Base-by-base conservation (phyloP, 2,113 vertebrate genomes). In the Pelusios castaneus region DNA sequence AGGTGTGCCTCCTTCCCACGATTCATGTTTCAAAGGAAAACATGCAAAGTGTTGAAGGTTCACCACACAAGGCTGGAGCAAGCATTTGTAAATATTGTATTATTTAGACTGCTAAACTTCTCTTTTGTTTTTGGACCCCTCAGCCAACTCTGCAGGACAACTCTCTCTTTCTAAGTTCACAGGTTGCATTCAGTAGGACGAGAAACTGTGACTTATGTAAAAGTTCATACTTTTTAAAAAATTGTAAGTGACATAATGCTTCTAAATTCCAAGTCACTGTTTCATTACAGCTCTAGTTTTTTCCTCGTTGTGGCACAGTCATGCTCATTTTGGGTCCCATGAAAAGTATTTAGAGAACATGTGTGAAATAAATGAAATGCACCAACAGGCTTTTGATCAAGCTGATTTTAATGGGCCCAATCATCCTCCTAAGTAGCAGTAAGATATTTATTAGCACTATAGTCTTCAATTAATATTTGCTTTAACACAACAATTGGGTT, bases 321-420 rank as follows among this genome's bases (percentile, higher is more conserved):
- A 45, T 85, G 63, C 60, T 89, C 52, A 31, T 94, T 60, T 63
- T 10, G 90, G 80, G 80, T 87, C 89, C 92, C 89, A n/a, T 52
- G 79, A 93, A 91, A 93, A 58, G 45, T 80, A 95, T 94, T 89
- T 67, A 82, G 84, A 79, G 73, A 94, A 95, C 76, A 95, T 49
- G 88, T 80, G 85, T 87, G 84, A 90, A 96, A 96, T 93, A 63
- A 97, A 96, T 93, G 81, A 96, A 93, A 92, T 63, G 31, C 60
- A 94, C 70, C 34, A 34, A 88, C 82, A 92, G 84, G 88, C 38
- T 94, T 91, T 87, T 89, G 55, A 81, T 95, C 84, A 93, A 95
- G 70, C 12, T 1, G 7, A 21, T 92, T 84, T 92, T 89, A 95
- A 90, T 19, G 92, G 84, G 84, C 88, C 84, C 75, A 95, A 85